Percentiles rank a stretch among this genome's conserved stretches.
These are phyloP conservation scores for Serilophus lunatus DNA, from an alignment of 2,113 vertebrate genomes.

Conservation along the genomic window DNA sequence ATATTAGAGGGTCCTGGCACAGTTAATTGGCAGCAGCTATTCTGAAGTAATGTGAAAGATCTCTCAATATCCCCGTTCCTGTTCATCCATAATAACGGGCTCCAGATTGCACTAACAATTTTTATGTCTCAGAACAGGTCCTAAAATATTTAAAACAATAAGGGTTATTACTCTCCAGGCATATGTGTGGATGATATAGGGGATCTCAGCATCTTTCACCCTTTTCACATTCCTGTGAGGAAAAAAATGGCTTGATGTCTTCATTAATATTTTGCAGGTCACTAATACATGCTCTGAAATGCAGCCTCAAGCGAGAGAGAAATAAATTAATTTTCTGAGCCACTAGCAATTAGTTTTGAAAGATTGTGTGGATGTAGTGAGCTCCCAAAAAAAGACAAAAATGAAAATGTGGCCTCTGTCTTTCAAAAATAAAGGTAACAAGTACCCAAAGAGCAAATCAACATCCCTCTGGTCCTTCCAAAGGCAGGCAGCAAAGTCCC, in stretches of 20 bases:
- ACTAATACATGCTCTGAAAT: neutral
- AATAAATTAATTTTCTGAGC: conserved; percentile 32
- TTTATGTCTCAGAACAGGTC: neutral
- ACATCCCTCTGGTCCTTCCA: fast-evolving
- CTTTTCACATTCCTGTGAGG: neutral
- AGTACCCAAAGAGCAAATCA: neutral
- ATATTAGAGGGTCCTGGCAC: neutral
- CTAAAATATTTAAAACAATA: neutral
- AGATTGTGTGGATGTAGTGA: neutral
- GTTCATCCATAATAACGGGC: neutral
- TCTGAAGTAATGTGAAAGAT: neutral
- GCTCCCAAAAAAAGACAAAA: neutral
- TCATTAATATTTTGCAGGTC: conserved; percentile 10
- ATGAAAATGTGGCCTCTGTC: neutral
- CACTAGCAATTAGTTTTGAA: neutral
- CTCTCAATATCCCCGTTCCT: neutral
- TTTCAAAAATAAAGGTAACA: neutral
- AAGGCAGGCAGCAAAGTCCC: neutral
- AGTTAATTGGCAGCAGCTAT: neutral
- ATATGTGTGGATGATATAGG: neutral
- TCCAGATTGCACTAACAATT: neutral
- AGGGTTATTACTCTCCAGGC: neutral
- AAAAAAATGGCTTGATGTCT: neutral
- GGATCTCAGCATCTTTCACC: neutral
- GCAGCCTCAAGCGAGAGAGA: neutral